Evolutionary conservation across 2,888 invertebrate genomes (phyloP).

Genomic region (Archips crataeganus): DNA sequence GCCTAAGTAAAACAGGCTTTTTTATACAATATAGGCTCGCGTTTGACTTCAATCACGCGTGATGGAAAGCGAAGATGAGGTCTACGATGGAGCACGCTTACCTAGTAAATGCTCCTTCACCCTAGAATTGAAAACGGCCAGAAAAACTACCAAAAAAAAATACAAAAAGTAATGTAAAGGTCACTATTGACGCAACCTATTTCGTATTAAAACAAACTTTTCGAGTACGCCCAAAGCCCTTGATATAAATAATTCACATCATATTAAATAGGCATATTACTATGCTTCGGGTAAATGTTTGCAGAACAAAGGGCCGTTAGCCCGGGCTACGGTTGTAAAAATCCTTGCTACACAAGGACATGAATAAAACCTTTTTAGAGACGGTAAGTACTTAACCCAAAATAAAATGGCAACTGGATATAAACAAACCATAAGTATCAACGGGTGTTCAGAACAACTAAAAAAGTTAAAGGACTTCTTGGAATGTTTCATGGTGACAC

Average conservation of each 20-base stretch:
- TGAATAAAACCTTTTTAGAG: not conserved
- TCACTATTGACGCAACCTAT: not conserved
- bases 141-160: too few relatives aligned
- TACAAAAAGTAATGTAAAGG: too few relatives aligned
- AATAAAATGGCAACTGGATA: not conserved
- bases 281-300: constrained; percentile 1
- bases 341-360: not conserved
- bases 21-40: too few relatives aligned
- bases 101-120: too few relatives aligned
- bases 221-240: not conserved
- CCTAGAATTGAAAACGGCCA: too few relatives aligned
- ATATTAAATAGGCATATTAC: constrained; percentile 6
- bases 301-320: not conserved
- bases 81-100: too few relatives aligned
- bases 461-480: too few relatives aligned
- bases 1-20: too few relatives aligned
- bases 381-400: not conserved
- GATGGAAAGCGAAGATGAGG: too few relatives aligned
- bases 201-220: not conserved
- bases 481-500: too few relatives aligned
- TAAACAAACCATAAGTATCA: not conserved
- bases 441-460: too few relatives aligned
- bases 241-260: constrained; percentile 1
- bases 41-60: too few relatives aligned
- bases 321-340: not conserved